Percentiles rank a stretch among this genome's conserved stretches.
Evolutionary conservation across 2,797 vertebrate species (phyloP).

Genomic region (Cynopterus sphinx): DNA sequence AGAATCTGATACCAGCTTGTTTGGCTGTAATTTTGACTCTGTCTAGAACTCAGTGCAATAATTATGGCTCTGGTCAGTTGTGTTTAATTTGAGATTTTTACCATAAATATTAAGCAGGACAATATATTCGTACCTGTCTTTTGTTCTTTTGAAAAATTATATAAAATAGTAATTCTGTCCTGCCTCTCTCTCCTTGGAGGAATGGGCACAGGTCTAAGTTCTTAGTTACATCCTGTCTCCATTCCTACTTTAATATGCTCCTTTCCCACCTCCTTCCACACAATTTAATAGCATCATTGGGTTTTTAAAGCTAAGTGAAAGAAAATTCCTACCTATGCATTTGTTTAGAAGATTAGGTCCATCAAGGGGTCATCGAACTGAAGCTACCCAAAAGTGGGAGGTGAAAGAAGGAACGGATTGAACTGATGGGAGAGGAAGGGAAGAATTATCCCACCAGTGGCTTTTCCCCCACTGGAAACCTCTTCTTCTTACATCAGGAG

Average conservation of each 20-base stretch:
- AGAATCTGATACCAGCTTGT: not conserved
- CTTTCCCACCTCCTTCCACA: not conserved
- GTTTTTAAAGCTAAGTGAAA: not conserved
- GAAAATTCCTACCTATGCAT: not conserved
- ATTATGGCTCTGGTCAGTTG: not conserved
- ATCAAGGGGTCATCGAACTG: not conserved
- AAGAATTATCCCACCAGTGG: not conserved
- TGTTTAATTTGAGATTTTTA: not conserved
- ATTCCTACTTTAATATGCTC: fast-evolving
- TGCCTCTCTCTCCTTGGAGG: not conserved
- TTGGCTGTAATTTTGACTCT: not conserved
- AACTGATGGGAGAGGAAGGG: not conserved
- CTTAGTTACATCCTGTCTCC: not conserved
- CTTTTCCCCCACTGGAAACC: not conserved
- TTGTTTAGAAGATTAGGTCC: not conserved
- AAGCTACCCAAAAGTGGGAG: not conserved
- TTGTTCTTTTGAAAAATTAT: not conserved
- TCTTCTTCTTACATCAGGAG: not conserved
- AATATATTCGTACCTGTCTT: not conserved
- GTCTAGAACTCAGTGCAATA: not conserved
- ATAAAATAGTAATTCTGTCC: not conserved
- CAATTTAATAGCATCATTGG: not conserved
- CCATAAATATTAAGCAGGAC: not conserved
- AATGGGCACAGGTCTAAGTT: not conserved
- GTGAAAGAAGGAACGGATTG: not conserved